Base-by-base conservation (phyloP, 2,888 invertebrate species). In the Ecliptopera silaceata region DNA sequence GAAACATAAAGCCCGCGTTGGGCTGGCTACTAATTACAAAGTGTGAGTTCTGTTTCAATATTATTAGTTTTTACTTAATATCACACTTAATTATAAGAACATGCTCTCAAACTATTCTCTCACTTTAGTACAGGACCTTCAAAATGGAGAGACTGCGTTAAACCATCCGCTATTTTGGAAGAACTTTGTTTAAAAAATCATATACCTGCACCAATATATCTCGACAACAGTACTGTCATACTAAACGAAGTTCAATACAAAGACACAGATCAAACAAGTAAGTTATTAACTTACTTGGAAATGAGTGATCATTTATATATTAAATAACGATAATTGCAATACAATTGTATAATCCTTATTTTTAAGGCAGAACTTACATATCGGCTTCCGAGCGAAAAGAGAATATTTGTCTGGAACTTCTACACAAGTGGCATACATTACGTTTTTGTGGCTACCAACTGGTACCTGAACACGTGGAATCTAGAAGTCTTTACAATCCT, bases 401-500 rank as follows among this genome's bases (percentile, higher is more conserved):
- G 81, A 93, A 94, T 17, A 89, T 97, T 57, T 96, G 97, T 41
- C 84, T 98, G 52, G 92, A 92, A 49, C 94, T 95, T 0, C 90
- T 98, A 49, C 94, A 94, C 64, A 92, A 93, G 52, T 95, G 97
- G 95, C 89, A 95, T 2, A 94, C 95, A 56, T 88, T 98, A 57
- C 96, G 97, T 0, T 84, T 95, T 49, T 94, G 96, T 66, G 97
- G 97, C 0, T 94, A 94, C 68, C 86, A 91, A 48, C 82, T 98
- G 32, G 96, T 98, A 0, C 97, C 97, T 0, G 98, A 99, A 78
- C 98, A 99, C 81, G 95, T 99, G 4, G 98, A 99, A 83, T 96
- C 96, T 0, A 92, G 98, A 51, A 93, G 95, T 0, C 91, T 99
- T 11, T 96, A 93, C 75, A 93, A 95, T 71, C 92, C 94, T 0